phyloP scores from a whole-genome alignment of 2,797 vertebrate species.

The Sebastes wilsoni region DNA sequence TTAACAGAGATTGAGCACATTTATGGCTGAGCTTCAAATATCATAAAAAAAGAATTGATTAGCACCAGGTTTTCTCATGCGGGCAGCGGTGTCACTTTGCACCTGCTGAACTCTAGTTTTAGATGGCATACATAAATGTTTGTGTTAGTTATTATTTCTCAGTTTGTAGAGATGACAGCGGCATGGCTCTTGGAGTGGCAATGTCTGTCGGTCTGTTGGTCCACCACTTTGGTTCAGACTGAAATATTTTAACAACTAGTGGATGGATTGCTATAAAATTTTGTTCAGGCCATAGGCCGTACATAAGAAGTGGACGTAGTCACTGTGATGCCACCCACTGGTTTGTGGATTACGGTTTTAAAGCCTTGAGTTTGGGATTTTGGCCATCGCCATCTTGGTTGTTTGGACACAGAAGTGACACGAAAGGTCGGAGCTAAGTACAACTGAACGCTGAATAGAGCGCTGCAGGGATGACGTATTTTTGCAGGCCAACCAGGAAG shows the following conservation, averaged over 20 bases:
- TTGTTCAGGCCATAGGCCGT: not conserved
- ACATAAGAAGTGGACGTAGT: not conserved
- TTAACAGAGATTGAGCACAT: constrained; percentile 48
- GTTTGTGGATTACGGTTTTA: not conserved
- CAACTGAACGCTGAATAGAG: not conserved
- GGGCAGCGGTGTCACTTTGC: constrained; percentile 8
- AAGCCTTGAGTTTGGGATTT: not conserved
- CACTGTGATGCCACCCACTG: not conserved
- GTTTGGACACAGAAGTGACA: not conserved
- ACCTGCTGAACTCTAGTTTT: constrained; percentile 15
- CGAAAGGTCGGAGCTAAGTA: not conserved
- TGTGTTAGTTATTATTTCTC: not conserved
- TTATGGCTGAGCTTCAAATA: constrained; percentile 37
- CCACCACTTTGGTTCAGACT: not conserved
- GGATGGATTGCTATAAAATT: not conserved
- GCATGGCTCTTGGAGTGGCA: not conserved
- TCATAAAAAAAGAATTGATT: constrained; percentile 47
- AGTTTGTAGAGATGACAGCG: not conserved
- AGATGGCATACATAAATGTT: constrained; percentile 11
- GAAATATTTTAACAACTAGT: not conserved
- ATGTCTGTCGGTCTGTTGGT: not conserved
- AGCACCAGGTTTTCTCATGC: constrained; percentile 18
- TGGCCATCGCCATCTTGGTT: not conserved
- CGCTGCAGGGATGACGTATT: too few species aligned
- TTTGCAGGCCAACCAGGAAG: too few species aligned